Evolutionary conservation across 2,888 invertebrate genomes (phyloP).

Genomic region (Sphecodes monilicornis): DNA sequence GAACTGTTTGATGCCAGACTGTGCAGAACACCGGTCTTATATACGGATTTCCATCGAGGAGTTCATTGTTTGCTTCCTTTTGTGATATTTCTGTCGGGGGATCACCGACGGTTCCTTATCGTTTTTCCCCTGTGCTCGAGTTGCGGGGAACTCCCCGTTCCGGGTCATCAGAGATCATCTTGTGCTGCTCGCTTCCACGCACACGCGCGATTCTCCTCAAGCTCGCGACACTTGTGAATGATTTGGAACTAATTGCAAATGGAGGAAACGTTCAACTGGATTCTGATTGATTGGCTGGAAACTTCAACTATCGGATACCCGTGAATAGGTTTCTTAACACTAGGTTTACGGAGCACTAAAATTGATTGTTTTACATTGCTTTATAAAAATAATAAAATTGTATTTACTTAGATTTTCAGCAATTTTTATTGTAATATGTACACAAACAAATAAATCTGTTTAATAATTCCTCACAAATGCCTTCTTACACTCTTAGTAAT

Average conservation of each 20-base stretch:
- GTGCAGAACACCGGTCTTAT: slow-evolving; percentile 21
- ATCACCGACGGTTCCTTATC: slow-evolving; percentile 37
- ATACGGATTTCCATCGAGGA: slow-evolving; percentile 11
- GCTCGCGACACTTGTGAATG: not conserved
- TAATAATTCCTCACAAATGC: no score
- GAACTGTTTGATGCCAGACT: slow-evolving; percentile 25
- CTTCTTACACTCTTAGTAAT: no score
- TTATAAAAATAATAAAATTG: no score
- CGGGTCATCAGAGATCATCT: slow-evolving; percentile 22
- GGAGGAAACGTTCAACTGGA: not conserved
- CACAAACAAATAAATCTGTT: no score
- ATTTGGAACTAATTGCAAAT: not conserved
- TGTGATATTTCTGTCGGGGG: slow-evolving; percentile 4
- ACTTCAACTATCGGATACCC: not conserved
- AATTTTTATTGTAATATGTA: no score
- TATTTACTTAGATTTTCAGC: no score
- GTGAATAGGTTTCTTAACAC: not conserved
- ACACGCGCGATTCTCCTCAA: not conserved
- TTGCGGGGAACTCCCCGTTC: slow-evolving; percentile 5
- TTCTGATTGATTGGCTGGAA: not conserved
- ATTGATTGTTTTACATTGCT: no score
- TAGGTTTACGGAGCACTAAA: no score
- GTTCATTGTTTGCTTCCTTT: not conserved
- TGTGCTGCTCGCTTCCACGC: no score
- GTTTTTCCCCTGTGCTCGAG: not conserved